phyloP scores from a whole-genome alignment of 2,888 invertebrate species.

The Frankliniella intonsa region DNA sequence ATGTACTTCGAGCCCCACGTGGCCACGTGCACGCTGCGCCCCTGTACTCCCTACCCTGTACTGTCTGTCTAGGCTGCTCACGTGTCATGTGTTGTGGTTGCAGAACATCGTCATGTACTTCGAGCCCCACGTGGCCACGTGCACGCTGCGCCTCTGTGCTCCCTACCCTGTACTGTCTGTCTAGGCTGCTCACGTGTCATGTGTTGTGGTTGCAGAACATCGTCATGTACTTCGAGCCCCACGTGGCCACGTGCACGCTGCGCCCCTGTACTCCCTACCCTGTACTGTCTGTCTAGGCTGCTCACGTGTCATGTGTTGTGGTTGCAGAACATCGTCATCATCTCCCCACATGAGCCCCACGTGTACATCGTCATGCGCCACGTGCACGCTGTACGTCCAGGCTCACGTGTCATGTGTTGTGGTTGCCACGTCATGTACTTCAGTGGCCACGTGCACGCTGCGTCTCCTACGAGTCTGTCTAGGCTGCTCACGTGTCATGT shows the following conservation, averaged over 20 bases:
- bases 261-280: slow-evolving; percentile 59
- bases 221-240: slow-evolving; percentile 89
- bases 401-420: no score
- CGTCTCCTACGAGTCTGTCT: no score
- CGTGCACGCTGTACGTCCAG: slow-evolving; percentile 84
- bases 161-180: background rate
- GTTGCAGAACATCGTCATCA: slow-evolving; percentile 80
- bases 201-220: slow-evolving; percentile 58
- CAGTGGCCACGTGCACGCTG: no score
- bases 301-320: background rate
- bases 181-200: background rate
- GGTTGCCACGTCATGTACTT: no score
- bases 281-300: background rate
- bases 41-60: slow-evolving; percentile 52
- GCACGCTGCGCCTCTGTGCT: slow-evolving; percentile 76
- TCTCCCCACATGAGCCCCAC: slow-evolving; percentile 83
- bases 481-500: no score
- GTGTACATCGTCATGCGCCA: no score
- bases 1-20: slow-evolving; percentile 89
- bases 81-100: background rate
- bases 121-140: slow-evolving; percentile 79
- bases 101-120: slow-evolving; percentile 92
- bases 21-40: slow-evolving; percentile 80
- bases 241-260: slow-evolving; percentile 80
- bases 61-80: background rate